These are phyloP conservation scores for Ophioninae sp. DNA, from an alignment of 2,888 invertebrate genomes.

Conservation along the genomic window DNA sequence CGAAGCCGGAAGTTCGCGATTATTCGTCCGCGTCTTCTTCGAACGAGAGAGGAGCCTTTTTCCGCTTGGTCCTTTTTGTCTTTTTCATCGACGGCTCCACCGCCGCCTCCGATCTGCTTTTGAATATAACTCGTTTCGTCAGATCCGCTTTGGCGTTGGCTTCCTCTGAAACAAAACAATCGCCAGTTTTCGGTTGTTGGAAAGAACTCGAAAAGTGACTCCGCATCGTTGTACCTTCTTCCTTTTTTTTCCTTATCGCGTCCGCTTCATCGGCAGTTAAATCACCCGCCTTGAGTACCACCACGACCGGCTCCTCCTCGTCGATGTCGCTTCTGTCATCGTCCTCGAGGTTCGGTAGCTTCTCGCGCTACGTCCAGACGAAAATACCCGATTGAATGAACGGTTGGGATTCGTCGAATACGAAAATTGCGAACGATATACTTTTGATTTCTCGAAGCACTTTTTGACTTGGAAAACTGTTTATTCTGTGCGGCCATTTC, in stretches of 20 bases:
- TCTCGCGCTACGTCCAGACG: conserved; percentile 70
- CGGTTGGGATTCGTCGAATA: not conserved
- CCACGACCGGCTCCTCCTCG: conserved; percentile 84
- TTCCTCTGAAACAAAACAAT: conserved; percentile 81
- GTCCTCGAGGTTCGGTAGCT: conserved; percentile 68
- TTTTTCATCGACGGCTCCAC: conserved; percentile 68
- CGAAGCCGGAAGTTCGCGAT: not conserved
- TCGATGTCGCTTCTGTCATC: conserved; percentile 78
- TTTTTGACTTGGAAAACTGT: not conserved
- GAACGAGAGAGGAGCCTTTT: conserved; percentile 75
- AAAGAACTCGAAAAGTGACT: not conserved
- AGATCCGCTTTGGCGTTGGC: conserved; percentile 85
- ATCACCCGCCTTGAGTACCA: conserved; percentile 83
- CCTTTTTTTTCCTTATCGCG: conserved; percentile 71
- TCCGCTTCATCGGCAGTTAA: conserved; percentile 83
- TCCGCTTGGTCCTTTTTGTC: conserved; percentile 67
- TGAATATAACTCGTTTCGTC: conserved; percentile 83
- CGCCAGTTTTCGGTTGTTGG: not conserved
- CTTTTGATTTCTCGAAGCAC: not conserved
- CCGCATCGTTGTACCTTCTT: conserved; percentile 69
- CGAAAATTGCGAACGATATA: not conserved
- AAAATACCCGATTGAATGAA: not conserved
- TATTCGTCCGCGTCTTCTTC: conserved; percentile 76
- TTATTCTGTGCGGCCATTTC: not conserved
- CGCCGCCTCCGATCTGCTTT: conserved; percentile 76